Base-by-base conservation (phyloP, 35 echinoderm and acorn worm genomes). In the Holothuria glaberrima region DNA sequence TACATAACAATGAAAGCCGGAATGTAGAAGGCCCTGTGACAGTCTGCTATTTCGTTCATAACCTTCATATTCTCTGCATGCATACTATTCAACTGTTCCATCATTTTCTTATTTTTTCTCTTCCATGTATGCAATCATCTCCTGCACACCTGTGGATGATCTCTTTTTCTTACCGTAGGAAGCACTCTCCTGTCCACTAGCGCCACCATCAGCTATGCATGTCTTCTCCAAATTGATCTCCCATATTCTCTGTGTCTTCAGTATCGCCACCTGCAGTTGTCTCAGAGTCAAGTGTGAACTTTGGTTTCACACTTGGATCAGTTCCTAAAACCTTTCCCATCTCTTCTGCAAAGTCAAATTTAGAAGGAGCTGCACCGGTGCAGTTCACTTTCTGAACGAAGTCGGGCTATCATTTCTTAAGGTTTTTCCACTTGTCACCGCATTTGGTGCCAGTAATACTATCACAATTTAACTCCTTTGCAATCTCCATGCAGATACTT, bases 41-140 rank as follows among this genome's bases (percentile, higher is more conserved):
- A 54, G 64, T 68, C 64, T 9, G 64, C 64, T 68, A 68, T 68
- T 68, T 68, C 22, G n/a, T 68, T 68, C 64, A 68, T 68, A 14
- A 68, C 22, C 13, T 68, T 32, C 64, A 68, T 68, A 14, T 68
- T 68, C 22, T 68, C 24, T 28, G 9, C 30, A 68, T 68, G 64
- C 64, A 19, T 68, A 14, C 0, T 20, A 14, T 54, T 54, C 13
- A 54, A 14, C 50, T 54, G 50, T 54, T 54, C 13, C 50, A 54
- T 54, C 50, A 54, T 54, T 54, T 54, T 54, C 13, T 12, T 54
- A 14, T 54, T 54, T n/a, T 54, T 54, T 54, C 50, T 54, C 50
- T 14, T 54, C 24, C 64, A 68, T 68, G 30, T 24, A 68, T 32
- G 64, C 30, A 24, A 68, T 68, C 7, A 68, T 68, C 30, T 68